These are phyloP conservation scores for Sweltsa coloradensis DNA, from an alignment of 1,140 invertebrate genomes.

Conservation along the genomic window DNA sequence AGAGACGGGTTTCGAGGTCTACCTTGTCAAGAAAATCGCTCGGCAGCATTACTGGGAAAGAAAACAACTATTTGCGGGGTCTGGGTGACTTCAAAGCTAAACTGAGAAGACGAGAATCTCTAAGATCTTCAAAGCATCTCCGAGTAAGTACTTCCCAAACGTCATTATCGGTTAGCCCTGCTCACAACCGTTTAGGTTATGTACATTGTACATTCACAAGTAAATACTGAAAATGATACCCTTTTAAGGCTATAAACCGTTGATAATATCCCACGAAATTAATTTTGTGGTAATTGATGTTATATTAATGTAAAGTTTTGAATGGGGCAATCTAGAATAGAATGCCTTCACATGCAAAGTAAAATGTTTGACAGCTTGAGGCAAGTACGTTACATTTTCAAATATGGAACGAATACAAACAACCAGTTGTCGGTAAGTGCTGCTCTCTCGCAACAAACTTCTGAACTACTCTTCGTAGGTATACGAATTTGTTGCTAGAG, in stretches of 20 bases:
- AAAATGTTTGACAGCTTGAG: no score
- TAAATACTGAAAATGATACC: not conserved
- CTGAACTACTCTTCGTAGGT: no score
- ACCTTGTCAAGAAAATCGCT: not conserved
- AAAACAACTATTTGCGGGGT: slow-evolving; percentile 2
- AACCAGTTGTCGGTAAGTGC: no score
- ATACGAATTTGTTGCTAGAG: no score
- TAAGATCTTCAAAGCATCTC: not conserved
- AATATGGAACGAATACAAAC: no score
- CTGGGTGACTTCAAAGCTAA: slow-evolving; percentile 2
- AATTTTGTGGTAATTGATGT: not conserved
- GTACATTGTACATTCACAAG: not conserved
- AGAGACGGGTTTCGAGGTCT: no score
- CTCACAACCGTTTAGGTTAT: not conserved
- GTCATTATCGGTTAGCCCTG: not conserved
- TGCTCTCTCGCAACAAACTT: no score
- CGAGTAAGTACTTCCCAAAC: not conserved
- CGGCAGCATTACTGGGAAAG: not conserved
- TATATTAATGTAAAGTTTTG: not conserved
- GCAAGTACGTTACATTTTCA: no score
- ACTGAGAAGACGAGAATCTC: slow-evolving; percentile 4
- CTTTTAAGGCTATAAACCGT: not conserved
- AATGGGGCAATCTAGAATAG: no score
- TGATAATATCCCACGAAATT: not conserved
- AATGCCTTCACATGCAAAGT: no score